Percentiles rank a stretch among this genome's conserved stretches.
Conservation (phyloP, 35 echinoderm and acorn worm species). For the Stichopus chloronotus region DNA sequence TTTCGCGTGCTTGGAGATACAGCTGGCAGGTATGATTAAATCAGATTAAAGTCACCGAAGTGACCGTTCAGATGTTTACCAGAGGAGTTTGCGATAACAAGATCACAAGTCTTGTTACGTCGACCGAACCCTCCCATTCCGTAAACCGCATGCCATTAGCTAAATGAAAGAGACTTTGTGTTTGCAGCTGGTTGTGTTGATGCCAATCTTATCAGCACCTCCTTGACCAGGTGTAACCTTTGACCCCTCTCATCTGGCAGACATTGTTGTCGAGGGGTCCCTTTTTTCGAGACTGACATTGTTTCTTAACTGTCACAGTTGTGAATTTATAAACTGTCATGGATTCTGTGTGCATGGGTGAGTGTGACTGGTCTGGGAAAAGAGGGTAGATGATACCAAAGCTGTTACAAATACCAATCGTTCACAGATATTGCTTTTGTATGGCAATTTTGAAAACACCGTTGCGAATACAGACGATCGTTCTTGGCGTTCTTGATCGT, state of each 20-base stretch:
- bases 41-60: neutral
- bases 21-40: neutral
- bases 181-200: neutral
- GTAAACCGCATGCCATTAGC: constrained; percentile 16
- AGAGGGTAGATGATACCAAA: too few relatives aligned
- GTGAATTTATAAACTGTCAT: too few relatives aligned
- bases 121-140: neutral
- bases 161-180: constrained; percentile 36
- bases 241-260: neutral
- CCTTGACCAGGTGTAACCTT: neutral
- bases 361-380: too few relatives aligned
- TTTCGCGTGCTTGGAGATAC: neutral
- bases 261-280: neutral
- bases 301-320: too few relatives aligned
- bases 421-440: too few relatives aligned
- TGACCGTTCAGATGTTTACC: constrained; percentile 22
- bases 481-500: too few relatives aligned
- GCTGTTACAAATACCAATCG: too few relatives aligned
- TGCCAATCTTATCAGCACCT: neutral
- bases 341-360: too few relatives aligned
- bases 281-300: too few relatives aligned
- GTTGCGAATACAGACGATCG: too few relatives aligned
- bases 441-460: too few relatives aligned
- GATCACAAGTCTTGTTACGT: constrained; percentile 30
- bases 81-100: constrained; percentile 3